Evolutionary conservation across 2,113 vertebrate genomes (phyloP).

Genomic region (Theristicus caerulescens): DNA sequence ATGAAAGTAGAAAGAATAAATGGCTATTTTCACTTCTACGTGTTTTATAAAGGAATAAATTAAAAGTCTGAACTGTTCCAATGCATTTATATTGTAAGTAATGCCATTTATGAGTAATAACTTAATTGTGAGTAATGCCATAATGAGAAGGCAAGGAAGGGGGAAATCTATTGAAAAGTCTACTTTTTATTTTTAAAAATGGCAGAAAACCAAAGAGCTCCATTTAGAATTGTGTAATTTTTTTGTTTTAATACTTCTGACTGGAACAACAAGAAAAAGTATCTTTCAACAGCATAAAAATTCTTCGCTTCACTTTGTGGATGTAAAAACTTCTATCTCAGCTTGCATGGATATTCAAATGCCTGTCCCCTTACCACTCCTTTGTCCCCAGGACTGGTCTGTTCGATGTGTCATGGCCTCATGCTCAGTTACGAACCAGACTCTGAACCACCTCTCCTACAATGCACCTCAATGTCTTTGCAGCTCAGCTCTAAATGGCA

Average conservation of each 20-base stretch:
- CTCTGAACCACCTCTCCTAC: background rate
- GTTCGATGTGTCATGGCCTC: rapidly evolving
- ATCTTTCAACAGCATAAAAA: background rate
- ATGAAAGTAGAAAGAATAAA: constrained; percentile 23
- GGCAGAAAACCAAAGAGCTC: background rate
- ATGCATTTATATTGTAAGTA: background rate
- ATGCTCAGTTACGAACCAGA: background rate
- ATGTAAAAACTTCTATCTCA: background rate
- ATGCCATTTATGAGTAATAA: too few species aligned
- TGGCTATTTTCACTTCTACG: background rate
- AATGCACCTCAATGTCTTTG: background rate
- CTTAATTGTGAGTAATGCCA: background rate
- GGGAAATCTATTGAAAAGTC: background rate
- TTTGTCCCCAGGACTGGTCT: background rate
- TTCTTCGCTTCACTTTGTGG: background rate
- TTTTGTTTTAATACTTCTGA: background rate
- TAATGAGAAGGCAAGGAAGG: background rate
- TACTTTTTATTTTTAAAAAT: background rate
- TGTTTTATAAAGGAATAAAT: constrained; percentile 51
- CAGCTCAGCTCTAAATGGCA: background rate
- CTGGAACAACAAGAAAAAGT: background rate
- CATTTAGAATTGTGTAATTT: background rate
- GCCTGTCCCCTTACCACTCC: background rate
- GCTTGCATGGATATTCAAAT: background rate
- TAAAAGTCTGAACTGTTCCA: background rate